A percentile compares a stretch with the other conserved stretches of the same genome.
These are phyloP conservation scores for Toxonevra muliebris DNA, from an alignment of 2,888 invertebrate genomes.

Conservation along the genomic window DNA sequence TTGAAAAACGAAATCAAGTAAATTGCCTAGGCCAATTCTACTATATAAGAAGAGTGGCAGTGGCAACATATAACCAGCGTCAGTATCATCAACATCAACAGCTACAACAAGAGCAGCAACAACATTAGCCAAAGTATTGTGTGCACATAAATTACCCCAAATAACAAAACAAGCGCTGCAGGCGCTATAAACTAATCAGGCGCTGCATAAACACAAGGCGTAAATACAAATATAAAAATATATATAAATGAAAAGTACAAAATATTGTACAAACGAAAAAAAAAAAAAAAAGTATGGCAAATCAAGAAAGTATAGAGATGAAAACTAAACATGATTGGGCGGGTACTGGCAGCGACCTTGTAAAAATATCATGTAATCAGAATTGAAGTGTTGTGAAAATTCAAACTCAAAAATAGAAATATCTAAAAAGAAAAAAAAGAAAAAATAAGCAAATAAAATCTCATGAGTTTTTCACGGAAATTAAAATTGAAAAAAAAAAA, in stretches of 20 bases:
- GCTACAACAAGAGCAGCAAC: slow-evolving; percentile 7
- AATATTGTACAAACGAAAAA: not conserved
- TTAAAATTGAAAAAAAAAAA: no score
- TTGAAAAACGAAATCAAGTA: no score
- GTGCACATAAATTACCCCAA: slow-evolving; percentile 25
- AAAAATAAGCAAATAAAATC: no score
- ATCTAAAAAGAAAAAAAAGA: no score
- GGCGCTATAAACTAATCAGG: slow-evolving; percentile 51
- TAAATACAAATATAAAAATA: not conserved
- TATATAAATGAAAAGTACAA: no score
- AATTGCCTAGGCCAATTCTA: no score
- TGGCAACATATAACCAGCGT: not conserved
- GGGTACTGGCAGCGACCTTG: no score
- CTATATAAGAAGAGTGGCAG: not conserved
- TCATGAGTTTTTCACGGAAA: no score
- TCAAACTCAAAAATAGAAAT: no score
- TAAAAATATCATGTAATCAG: no score
- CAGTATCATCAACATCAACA: slow-evolving; percentile 1
- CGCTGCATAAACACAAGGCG: slow-evolving; percentile 46
- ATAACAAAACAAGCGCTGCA: slow-evolving; percentile 30
- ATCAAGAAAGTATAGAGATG: not conserved
- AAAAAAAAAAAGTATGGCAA: not conserved
- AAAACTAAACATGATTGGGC: no score
- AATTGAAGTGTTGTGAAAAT: no score
- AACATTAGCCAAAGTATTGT: slow-evolving; percentile 16